A percentile compares a stretch with the other conserved stretches of the same genome.
Conservation (phyloP, 1,140 invertebrate species). For the Hirudo medicinalis region DNA sequence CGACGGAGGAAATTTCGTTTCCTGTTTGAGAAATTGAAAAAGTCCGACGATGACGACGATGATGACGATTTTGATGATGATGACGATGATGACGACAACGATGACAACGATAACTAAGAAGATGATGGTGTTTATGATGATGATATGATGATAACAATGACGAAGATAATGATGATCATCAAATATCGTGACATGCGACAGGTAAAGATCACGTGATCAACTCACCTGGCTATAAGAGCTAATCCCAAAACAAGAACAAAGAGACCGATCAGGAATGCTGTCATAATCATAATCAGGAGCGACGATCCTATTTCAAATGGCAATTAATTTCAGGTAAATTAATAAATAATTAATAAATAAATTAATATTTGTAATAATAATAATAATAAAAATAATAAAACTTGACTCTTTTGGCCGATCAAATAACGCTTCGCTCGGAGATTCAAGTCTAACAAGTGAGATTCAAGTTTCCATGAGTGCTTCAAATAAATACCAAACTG, state of each 20-base stretch:
- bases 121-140: neutral
- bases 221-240: conserved; percentile 2
- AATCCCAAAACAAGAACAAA: conserved; percentile 6
- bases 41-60: no score
- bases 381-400: no score
- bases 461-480: no score
- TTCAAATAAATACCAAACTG: no score
- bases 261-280: neutral
- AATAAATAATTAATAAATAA: no score
- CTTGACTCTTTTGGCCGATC: no score
- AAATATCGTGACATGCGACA: neutral
- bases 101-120: neutral
- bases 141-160: neutral
- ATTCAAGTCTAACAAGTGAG: no score
- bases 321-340: neutral
- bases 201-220: neutral
- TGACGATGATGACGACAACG: neutral
- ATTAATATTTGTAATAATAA: no score
- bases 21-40: no score
- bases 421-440: no score
- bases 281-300: conserved; percentile 3
- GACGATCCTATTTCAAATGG: neutral
- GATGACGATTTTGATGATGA: neutral
- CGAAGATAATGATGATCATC: neutral
- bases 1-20: no score